These are phyloP conservation scores for Drosophila busckii DNA, from an alignment of 1,140 invertebrate species.

Conservation along the genomic window DNA sequence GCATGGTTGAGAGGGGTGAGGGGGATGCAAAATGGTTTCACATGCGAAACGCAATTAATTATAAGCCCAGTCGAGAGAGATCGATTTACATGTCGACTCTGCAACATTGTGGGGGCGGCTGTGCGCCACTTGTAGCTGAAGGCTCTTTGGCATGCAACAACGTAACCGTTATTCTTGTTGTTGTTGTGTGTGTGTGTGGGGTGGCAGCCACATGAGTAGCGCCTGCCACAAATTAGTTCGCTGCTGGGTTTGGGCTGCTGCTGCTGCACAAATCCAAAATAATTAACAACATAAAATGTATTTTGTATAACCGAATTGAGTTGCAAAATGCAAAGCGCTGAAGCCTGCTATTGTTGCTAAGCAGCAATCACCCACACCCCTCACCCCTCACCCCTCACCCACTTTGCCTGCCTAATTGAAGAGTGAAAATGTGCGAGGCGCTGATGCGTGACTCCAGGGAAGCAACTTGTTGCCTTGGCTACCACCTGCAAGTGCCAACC, in stretches of 20 bases:
- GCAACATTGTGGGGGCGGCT: slow-evolving; percentile 2
- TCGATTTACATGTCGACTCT: slow-evolving; percentile 36
- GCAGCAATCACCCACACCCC: too few species aligned
- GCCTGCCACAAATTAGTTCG: too few species aligned
- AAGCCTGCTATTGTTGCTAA: background rate
- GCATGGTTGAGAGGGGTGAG: background rate
- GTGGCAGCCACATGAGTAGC: background rate
- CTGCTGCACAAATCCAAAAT: too few species aligned
- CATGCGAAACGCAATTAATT: slow-evolving; percentile 43
- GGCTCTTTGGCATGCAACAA: too few species aligned
- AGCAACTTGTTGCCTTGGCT: slow-evolving; percentile 48
- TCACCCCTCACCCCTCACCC: too few species aligned
- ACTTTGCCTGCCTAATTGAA: slow-evolving; percentile 35
- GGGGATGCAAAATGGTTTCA: background rate
- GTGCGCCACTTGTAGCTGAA: slow-evolving; percentile 25
- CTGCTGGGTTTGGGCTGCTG: too few species aligned
- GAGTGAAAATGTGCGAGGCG: slow-evolving; percentile 56
- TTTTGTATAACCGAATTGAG: too few species aligned
- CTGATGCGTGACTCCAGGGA: slow-evolving; percentile 56
- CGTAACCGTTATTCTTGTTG: slow-evolving; percentile 9
- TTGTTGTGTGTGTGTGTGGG: background rate
- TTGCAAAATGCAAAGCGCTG: too few species aligned
- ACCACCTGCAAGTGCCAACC: slow-evolving; percentile 16
- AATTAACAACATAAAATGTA: too few species aligned
- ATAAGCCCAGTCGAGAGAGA: slow-evolving; percentile 36